Base-by-base conservation (phyloP, 2,113 vertebrate species). In the Platichthys stellatus region DNA sequence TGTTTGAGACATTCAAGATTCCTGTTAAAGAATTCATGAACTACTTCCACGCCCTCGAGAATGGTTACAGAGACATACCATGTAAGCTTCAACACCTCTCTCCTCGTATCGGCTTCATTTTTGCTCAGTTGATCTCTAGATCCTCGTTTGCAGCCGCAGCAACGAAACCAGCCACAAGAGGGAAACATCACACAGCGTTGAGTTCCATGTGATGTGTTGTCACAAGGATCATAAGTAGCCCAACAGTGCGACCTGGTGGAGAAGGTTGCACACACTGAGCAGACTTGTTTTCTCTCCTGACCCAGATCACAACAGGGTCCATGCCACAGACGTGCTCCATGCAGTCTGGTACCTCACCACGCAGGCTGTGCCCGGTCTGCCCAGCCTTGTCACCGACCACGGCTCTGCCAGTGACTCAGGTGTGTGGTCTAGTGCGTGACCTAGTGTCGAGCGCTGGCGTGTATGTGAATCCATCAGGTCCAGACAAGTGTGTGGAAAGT, bases 281-380 rank as follows among this genome's bases (percentile, higher is more conserved):
- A 10, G 24, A 43, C 40, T 35, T 53, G 28, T 74, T 78, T 76
- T 63, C 3, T 86, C 20, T 69, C 74, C 49, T 53, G 77, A 9
- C 71, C 7, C 94, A 99, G 98, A 99, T 96, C 98, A 99, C 89
- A 99, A 99, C 93, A 94, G 97, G 81, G 95, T 97, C 75, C 98
- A 99, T 1, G 98, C 98, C 80, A 99, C 98, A 28, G 98, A 99
- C 13, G 98, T 99, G n/a, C 94, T 99, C 0, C 98, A 99, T 11
- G 98, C 98, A 0, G 98, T 99, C 63, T 99, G 98, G 98, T 99
- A 96, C 91, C 96, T 99, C 40, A 98, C 97, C 38, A 98, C 97
- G 0, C 98, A 99, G 81, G 92, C 96, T 66, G 95, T 99, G 63
- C 97, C 98, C 1, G 97, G 97, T 61, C 95, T 99, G 51, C 94